Conservation (phyloP, 1,140 invertebrate species). For the Ganaspis sp. region DNA sequence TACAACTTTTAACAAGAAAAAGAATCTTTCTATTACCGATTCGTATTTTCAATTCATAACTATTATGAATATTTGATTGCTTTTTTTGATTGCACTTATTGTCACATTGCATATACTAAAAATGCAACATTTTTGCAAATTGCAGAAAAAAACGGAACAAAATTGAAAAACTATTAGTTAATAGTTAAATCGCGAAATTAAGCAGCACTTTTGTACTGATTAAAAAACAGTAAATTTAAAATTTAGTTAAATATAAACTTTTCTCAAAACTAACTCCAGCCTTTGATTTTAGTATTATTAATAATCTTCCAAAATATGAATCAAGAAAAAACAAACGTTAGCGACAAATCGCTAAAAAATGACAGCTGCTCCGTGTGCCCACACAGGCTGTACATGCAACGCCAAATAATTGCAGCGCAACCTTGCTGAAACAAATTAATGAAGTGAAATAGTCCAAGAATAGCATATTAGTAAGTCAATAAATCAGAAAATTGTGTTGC, state of each 20-base stretch:
- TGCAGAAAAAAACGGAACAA: neutral
- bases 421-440: slow-evolving; percentile 75
- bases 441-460: slow-evolving; percentile 59
- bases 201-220: neutral
- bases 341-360: slow-evolving; percentile 51
- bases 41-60: neutral
- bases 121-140: neutral
- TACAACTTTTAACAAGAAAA: neutral
- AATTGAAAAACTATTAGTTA: neutral
- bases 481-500: slow-evolving; percentile 42
- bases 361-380: slow-evolving; percentile 75
- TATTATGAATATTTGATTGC: slow-evolving; percentile 32
- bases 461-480: slow-evolving; percentile 58
- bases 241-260: neutral
- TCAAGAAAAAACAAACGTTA: slow-evolving; percentile 46
- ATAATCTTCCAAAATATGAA: slow-evolving; percentile 7
- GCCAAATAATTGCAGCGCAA: slow-evolving; percentile 74
- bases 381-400: slow-evolving; percentile 75
- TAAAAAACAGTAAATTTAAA: neutral
- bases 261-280: slow-evolving; percentile 9
- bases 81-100: neutral
- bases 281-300: slow-evolving; percentile 31
- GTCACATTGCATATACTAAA: neutral
- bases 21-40: neutral
- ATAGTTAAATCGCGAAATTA: slow-evolving; percentile 11